Conservation (phyloP, 2,797 vertebrate species). For the Bradypodion pumilum region DNA sequence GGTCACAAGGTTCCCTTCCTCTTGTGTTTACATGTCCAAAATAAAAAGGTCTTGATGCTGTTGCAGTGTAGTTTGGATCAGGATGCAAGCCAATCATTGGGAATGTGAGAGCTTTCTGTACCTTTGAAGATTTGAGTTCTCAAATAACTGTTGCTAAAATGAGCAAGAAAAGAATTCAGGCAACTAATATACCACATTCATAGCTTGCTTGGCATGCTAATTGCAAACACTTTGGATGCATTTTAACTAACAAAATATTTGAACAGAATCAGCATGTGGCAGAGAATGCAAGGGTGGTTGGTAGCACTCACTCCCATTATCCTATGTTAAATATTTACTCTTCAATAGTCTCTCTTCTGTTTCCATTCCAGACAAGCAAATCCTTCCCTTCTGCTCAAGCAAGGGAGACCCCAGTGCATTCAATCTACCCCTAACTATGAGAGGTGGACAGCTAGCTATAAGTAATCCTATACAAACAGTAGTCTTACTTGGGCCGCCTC, state of each 20-base stretch:
- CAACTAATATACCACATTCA: not conserved
- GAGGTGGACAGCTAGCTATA: not conserved
- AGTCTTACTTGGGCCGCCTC: conserved; percentile 12
- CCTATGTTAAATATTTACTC: not conserved
- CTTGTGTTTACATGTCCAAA: too few relatives aligned
- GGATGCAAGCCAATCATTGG: not conserved
- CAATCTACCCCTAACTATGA: not conserved
- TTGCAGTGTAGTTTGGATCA: not conserved
- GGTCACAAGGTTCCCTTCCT: too few relatives aligned
- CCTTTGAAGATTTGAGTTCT: not conserved
- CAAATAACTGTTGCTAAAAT: not conserved
- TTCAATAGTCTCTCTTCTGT: not conserved
- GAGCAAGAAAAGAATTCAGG: not conserved
- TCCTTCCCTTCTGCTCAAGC: not conserved
- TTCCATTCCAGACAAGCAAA: not conserved
- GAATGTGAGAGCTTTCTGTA: not conserved
- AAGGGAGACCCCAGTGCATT: not conserved
- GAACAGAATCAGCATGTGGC: not conserved
- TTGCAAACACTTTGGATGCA: not conserved
- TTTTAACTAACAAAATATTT: not conserved
- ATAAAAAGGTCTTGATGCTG: too few relatives aligned
- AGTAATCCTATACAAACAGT: not conserved
- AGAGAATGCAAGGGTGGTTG: not conserved
- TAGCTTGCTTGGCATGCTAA: not conserved
- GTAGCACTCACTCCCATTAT: not conserved